phyloP scores from a whole-genome alignment of 2,797 vertebrate species.

The Hydrophis major region DNA sequence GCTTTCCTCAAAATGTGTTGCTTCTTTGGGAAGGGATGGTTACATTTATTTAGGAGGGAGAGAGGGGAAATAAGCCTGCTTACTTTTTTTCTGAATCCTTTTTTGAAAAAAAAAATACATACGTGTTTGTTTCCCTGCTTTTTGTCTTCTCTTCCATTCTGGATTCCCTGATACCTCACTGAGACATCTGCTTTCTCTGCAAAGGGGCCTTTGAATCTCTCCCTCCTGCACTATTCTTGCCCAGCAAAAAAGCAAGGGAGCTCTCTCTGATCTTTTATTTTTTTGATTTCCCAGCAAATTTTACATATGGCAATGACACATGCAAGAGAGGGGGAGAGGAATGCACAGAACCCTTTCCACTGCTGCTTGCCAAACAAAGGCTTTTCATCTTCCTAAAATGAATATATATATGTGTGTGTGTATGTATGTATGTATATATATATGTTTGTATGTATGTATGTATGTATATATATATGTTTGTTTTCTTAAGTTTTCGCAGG shows the following conservation, averaged over 20 bases:
- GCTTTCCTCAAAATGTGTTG: not conserved
- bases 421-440: too few species aligned
- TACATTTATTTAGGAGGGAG: slow-evolving; percentile 12
- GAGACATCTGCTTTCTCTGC: not conserved
- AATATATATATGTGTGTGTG: not conserved
- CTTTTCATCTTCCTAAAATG: not conserved
- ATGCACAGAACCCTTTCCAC: not conserved
- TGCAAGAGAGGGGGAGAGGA: not conserved
- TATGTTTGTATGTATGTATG: too few species aligned
- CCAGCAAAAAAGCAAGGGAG: not conserved
- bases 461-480: too few species aligned
- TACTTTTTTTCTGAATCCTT: not conserved
- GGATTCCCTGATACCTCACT: not conserved
- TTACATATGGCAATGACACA: not conserved
- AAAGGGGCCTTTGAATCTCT: fast-evolving
- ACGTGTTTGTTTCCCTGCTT: not conserved
- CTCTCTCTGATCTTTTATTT: not conserved
- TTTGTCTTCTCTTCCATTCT: not conserved
- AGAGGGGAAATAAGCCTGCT: not conserved
- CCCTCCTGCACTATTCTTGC: not conserved
- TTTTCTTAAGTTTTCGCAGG: too few species aligned
- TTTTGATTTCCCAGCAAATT: not conserved
- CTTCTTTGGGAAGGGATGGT: not conserved
- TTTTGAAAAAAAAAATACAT: not conserved
- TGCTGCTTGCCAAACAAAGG: not conserved